Conservation (phyloP, 2,797 vertebrate genomes). For the Cheracebus regulus region DNA sequence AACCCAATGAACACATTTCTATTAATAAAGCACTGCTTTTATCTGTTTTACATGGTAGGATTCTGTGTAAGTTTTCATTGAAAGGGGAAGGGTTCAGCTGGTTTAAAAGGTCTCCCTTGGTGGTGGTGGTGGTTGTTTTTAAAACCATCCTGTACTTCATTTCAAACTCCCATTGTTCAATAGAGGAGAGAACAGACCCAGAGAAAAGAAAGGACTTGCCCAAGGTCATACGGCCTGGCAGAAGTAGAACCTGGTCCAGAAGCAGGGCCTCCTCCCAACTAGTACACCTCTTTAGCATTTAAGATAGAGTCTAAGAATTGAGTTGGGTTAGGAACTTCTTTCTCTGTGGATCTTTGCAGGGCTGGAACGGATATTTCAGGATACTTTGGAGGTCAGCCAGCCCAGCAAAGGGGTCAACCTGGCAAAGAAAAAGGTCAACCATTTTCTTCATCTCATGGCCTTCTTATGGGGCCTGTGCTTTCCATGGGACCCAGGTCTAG, state of each 20-base stretch:
- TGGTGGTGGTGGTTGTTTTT: background rate
- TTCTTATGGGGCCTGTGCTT: background rate
- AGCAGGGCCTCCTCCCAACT: background rate
- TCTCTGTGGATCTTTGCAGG: background rate
- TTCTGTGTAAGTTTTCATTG: slow-evolving; percentile 17
- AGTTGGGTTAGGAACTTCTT: background rate
- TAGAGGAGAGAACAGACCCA: slow-evolving; percentile 29
- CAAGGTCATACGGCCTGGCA: background rate
- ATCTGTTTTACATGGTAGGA: background rate
- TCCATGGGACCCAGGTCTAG: background rate
- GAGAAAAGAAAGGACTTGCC: slow-evolving; percentile 14
- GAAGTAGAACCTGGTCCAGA: background rate
- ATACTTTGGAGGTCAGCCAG: background rate
- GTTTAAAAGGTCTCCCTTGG: background rate
- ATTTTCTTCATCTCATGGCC: background rate
- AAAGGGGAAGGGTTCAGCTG: background rate
- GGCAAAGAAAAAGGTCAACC: background rate
- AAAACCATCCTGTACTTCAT: background rate
- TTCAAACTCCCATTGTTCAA: background rate
- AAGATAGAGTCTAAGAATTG: slow-evolving; percentile 4
- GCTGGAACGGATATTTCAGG: background rate
- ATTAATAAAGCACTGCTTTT: slow-evolving; percentile 30
- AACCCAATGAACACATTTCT: slow-evolving; percentile 14
- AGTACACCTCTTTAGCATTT: background rate
- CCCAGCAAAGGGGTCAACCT: background rate